phyloP scores from a whole-genome alignment of 2,888 invertebrate species.

The Anoncus sp. region DNA sequence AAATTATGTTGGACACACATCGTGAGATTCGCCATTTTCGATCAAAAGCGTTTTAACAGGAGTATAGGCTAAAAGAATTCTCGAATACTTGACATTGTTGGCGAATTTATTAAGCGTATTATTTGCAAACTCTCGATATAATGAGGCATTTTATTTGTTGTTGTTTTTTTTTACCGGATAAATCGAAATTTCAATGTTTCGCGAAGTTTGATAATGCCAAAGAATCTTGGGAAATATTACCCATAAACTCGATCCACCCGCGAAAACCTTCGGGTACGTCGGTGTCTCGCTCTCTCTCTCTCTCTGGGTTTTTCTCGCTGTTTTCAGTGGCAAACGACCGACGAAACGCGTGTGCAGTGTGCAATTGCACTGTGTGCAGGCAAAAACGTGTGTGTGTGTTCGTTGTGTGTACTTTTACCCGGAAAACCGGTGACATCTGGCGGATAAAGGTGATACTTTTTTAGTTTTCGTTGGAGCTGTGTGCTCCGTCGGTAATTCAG shows the following conservation, averaged over 20 bases:
- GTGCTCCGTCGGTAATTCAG: slow-evolving; percentile 1
- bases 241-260: slow-evolving; percentile 79
- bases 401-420: too few species aligned
- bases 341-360: too few species aligned
- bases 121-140: background rate
- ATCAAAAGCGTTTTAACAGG: slow-evolving; percentile 44
- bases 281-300: too few species aligned
- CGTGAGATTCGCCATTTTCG: slow-evolving; percentile 58
- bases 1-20: slow-evolving; percentile 10
- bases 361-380: too few species aligned
- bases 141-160: background rate
- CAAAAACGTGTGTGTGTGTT: background rate
- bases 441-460: background rate
- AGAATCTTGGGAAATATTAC: slow-evolving; percentile 83
- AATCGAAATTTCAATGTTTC: slow-evolving; percentile 68
- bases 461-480: background rate
- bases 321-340: slow-evolving; percentile 11
- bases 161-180: slow-evolving; percentile 17
- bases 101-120: slow-evolving; percentile 18
- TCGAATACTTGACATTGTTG: slow-evolving; percentile 43
- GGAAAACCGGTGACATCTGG: slow-evolving; percentile 26
- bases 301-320: too few species aligned
- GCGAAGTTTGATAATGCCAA: slow-evolving; percentile 67
- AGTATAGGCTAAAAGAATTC: slow-evolving; percentile 39
- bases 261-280: slow-evolving; percentile 68